Evolutionary conservation across 1,140 invertebrate species (phyloP), one percentile per base, ranked within the genome.

Genomic region (Zaprionus inermis): DNA sequence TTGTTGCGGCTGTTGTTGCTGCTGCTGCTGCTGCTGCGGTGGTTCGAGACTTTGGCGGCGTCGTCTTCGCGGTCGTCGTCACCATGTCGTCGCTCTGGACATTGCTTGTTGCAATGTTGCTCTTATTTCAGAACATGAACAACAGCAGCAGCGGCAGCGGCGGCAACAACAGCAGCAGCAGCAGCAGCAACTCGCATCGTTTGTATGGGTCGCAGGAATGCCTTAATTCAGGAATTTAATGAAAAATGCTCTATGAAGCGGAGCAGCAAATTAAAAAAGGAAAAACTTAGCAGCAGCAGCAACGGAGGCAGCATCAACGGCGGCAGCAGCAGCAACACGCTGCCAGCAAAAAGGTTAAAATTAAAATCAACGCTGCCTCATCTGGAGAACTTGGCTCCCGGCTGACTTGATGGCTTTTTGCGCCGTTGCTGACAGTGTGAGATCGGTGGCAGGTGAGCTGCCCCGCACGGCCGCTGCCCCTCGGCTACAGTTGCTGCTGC

Each of bases 191-290:
- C 49, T 56, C 32, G 66, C 60, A 64, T 61, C 72, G 65, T 74
- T 74, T 63, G 65, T 70, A 74, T 57, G 66, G 66, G 66, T 70
- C 56, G 71, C 79, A 34, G 78, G 84, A 89, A 89, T 89, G 84
- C 79, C 79, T 89, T 89, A 88, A 88, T 89, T 89, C 84, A 88
- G 84, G 84, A 88, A 88, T 88, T 88, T 88, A 88, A 88, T 88
- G 84, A 88, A 88, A 88, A 88, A 88, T 88, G 84, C 84, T 88
- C 84, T 89, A 88, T 89, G 84, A 88, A 88, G 84, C 84, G 80
- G 55, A 80, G 77, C 70, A 73, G 80, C 77, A 84, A 86, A 85
- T 88, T 88, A 86, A 88, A 85, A 85, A 81, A 68, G 64, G 77
- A 76, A 79, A 78, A 85, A 82, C 68, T 70, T 71, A 85, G 78